A percentile compares a stretch with the other conserved stretches of the same genome.
Conservation (phyloP, 2,797 vertebrate species). For the Peromyscus aztecus region DNA sequence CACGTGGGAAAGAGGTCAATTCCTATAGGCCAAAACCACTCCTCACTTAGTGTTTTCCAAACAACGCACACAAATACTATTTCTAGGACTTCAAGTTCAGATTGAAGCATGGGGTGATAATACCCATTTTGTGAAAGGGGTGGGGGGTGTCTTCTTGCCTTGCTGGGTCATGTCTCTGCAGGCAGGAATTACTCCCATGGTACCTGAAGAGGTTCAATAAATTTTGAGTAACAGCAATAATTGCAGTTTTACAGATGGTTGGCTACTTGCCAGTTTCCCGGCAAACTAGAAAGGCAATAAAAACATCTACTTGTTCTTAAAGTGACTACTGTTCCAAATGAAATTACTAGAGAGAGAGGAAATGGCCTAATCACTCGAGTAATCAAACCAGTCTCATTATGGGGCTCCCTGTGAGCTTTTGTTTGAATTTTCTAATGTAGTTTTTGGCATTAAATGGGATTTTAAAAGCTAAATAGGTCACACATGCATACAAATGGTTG, state of each 20-base stretch:
- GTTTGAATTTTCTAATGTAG: slow-evolving; percentile 79
- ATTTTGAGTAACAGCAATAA: slow-evolving; percentile 79
- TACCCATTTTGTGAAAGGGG: background rate
- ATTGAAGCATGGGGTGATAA: background rate
- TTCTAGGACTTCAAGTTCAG: background rate
- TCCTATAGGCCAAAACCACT: background rate
- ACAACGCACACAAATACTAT: background rate
- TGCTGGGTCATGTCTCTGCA: slow-evolving; percentile 31
- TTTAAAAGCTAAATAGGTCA: slow-evolving; percentile 82
- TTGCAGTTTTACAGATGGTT: slow-evolving; percentile 71
- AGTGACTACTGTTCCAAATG: slow-evolving; percentile 83
- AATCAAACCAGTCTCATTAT: slow-evolving; percentile 79
- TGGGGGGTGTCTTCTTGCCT: background rate
- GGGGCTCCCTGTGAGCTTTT: slow-evolving; percentile 78
- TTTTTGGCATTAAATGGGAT: slow-evolving; percentile 81
- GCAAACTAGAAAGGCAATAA: slow-evolving; percentile 76
- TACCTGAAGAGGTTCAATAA: slow-evolving; percentile 61
- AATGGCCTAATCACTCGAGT: slow-evolving; percentile 76
- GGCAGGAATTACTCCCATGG: background rate
- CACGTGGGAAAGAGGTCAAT: background rate
- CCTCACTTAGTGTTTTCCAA: slow-evolving; percentile 3
- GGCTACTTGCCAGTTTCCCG: slow-evolving; percentile 75
- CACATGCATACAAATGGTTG: slow-evolving; percentile 48
- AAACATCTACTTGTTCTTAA: slow-evolving; percentile 76
- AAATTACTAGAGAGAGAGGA: slow-evolving; percentile 76